Conservation (phyloP, 2,797 vertebrate species). For the Hyperoplus lanceolatus region DNA sequence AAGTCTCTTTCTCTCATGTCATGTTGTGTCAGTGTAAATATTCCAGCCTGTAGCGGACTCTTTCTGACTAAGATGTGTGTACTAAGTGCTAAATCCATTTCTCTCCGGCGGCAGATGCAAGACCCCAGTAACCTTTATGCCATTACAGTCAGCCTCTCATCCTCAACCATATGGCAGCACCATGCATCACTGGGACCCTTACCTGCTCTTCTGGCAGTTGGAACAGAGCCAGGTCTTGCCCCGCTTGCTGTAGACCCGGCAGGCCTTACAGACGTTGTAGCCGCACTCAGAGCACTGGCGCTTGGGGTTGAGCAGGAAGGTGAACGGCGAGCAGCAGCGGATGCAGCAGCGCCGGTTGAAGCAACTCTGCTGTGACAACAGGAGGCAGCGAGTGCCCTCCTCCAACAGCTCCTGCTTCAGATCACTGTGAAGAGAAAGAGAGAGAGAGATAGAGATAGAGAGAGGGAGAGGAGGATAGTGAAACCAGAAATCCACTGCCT, state of each 20-base stretch:
- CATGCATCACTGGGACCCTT: conserved; percentile 43
- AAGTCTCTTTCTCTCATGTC: neutral
- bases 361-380: conserved; percentile 91
- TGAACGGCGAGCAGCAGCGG: conserved; percentile 94
- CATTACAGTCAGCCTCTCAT: conserved; percentile 35
- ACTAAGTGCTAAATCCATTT: conserved; percentile 43
- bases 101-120: conserved; percentile 30
- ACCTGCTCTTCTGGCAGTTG: conserved; percentile 94
- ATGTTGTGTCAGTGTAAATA: conserved; percentile 6
- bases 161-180: neutral
- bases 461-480: conserved; percentile 29
- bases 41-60: conserved; percentile 8
- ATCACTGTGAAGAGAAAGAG: conserved; percentile 83
- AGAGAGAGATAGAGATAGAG: conserved; percentile 16
- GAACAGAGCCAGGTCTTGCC: conserved; percentile 92
- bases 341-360: conserved; percentile 96
- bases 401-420: conserved; percentile 94
- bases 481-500: neutral
- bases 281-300: conserved; percentile 89
- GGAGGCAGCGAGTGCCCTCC: conserved; percentile 92
- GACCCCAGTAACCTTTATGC: conserved; percentile 49
- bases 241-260: conserved; percentile 89
- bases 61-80: conserved; percentile 15
- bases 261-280: conserved; percentile 94
- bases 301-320: conserved; percentile 93